Conservation (phyloP, 2,113 vertebrate species). For the Podarcis muralis region DNA sequence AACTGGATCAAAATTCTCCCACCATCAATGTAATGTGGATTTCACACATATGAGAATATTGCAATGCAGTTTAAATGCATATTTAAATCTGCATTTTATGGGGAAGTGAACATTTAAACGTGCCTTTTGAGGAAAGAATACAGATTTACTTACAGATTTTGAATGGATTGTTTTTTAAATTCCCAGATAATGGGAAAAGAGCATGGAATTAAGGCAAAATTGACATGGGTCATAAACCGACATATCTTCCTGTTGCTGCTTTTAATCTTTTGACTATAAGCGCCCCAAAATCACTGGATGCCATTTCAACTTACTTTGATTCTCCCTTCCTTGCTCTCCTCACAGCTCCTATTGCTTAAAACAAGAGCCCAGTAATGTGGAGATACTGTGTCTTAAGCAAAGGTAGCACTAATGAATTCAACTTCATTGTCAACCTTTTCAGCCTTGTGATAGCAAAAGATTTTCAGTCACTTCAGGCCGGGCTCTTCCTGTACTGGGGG, state of each 20-base stretch:
- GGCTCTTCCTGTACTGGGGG: conserved; percentile 72
- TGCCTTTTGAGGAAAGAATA: not conserved
- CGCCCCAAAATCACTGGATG: not conserved
- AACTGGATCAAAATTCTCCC: not conserved
- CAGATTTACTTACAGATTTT: not conserved
- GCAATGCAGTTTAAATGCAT: not conserved
- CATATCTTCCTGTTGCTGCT: not conserved
- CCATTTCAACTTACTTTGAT: not conserved
- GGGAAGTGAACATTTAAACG: not conserved
- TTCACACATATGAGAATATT: too few species aligned
- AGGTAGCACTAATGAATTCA: conserved; percentile 80
- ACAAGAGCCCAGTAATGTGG: conserved; percentile 36
- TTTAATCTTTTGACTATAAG: not conserved
- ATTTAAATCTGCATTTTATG: not conserved
- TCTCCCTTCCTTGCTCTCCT: not conserved
- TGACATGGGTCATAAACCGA: not conserved
- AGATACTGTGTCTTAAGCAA: conserved; percentile 71
- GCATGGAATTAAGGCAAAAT: not conserved
- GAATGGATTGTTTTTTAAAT: not conserved
- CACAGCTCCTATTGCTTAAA: conserved; percentile 28
- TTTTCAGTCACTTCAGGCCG: conserved; percentile 81
- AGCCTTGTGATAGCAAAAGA: conserved; percentile 77
- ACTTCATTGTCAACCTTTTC: conserved; percentile 81
- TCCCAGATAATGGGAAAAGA: not conserved
- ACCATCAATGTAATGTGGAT: too few species aligned